These are phyloP conservation scores for Muricea muricata DNA, from an alignment of 92 coral and sea anemone species.

Conservation along the genomic window DNA sequence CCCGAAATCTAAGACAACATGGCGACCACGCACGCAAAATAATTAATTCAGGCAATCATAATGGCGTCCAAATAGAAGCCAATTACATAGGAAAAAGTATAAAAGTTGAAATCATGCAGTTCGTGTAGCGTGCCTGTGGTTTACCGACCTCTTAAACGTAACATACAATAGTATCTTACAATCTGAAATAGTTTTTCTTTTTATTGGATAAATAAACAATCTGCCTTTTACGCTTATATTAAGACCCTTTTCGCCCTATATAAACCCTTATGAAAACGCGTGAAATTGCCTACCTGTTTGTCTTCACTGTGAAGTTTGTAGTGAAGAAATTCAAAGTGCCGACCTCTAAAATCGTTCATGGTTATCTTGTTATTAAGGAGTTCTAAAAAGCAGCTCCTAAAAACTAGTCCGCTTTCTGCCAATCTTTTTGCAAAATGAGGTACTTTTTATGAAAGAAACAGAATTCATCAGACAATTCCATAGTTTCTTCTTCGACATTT, in stretches of 20 bases:
- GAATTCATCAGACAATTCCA: background rate
- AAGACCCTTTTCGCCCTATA: background rate
- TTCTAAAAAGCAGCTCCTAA: background rate
- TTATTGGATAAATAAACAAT: background rate
- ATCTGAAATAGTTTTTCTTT: background rate
- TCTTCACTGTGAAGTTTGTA: background rate
- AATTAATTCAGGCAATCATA: background rate
- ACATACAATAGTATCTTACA: background rate
- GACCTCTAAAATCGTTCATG: background rate
- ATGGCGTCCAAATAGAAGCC: background rate
- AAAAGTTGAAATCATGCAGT: background rate
- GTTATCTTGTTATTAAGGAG: background rate
- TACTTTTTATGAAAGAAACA: background rate
- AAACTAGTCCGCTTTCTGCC: slow-evolving; percentile 1
- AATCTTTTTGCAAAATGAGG: background rate
- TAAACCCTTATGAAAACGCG: slow-evolving; percentile 2
- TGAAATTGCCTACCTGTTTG: background rate
- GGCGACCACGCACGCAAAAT: background rate
- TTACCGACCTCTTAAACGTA: slow-evolving; percentile 28
- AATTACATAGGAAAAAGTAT: slow-evolving; percentile 10
- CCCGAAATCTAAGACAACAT: slow-evolving; percentile 5
- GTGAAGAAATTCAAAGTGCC: slow-evolving; percentile 8
- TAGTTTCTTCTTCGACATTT: no score
- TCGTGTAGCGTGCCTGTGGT: background rate
- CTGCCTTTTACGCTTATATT: background rate